A percentile compares a stretch with the other conserved stretches of the same genome.
Evolutionary conservation across 2,113 vertebrate species (phyloP).

Genomic region (Ciconia maguari): DNA sequence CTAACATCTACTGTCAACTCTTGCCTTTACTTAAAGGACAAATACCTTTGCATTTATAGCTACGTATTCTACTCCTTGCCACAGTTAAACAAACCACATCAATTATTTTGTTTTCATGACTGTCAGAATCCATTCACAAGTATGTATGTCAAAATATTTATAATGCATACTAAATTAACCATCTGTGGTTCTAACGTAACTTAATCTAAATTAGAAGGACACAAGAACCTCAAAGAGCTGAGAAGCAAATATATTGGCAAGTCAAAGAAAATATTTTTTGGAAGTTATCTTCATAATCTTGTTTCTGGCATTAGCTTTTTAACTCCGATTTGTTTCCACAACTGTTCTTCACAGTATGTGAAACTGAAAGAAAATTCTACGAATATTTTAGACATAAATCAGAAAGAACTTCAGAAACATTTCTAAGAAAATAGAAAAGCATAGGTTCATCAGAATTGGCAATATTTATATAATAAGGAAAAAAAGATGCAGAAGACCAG

Average conservation of each 20-base stretch:
- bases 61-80: neutral
- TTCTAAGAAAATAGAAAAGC: neutral
- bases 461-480: neutral
- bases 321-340: neutral
- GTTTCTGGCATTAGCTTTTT: neutral
- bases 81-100: neutral
- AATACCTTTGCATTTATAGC: neutral
- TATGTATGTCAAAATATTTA: neutral
- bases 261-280: neutral
- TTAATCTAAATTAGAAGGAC: neutral
- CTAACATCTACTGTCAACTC: neutral
- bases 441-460: neutral
- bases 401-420: neutral
- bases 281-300: neutral
- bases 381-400: neutral
- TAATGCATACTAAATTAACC: neutral
- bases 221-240: neutral
- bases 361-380: neutral
- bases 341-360: neutral
- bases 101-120: neutral
- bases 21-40: neutral
- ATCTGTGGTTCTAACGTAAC: neutral
- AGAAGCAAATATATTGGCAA: neutral
- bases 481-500: neutral
- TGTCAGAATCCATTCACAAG: neutral